These are phyloP conservation scores for Falco columbarius DNA, from an alignment of 2,797 vertebrate genomes.

Conservation along the genomic window DNA sequence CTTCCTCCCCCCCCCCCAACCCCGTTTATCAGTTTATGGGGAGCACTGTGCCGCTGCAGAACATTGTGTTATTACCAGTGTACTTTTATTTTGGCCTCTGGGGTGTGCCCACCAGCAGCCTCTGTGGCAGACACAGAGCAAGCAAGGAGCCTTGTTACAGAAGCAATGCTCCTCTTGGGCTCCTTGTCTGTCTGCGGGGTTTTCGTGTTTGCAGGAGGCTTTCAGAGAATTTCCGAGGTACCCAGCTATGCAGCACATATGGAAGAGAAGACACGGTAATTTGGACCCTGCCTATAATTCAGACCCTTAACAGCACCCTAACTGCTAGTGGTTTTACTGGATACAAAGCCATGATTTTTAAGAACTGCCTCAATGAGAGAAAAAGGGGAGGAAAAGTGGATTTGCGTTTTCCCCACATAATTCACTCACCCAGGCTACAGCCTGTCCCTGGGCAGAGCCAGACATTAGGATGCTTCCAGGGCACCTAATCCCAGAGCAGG, in stretches of 20 bases:
- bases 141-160: not conserved
- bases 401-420: not conserved
- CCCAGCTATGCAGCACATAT: fast-evolving
- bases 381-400: not conserved
- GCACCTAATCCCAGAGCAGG: not conserved
- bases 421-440: too few species aligned
- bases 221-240: not conserved
- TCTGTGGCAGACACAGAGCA: not conserved
- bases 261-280: not conserved
- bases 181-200: not conserved
- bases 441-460: not conserved
- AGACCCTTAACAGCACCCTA: not conserved
- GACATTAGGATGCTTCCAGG: fast-evolving
- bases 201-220: fast-evolving
- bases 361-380: not conserved
- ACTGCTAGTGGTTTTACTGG: not conserved
- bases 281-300: fast-evolving
- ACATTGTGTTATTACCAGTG: not conserved
- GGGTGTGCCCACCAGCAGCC: not conserved
- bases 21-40: not conserved
- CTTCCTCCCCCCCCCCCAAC: fast-evolving
- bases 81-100: not conserved
- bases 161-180: fast-evolving
- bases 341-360: not conserved
- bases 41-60: not conserved